Evolutionary conservation across 1,140 invertebrate species (phyloP).

Genomic region (Trichonephila inaurata): DNA sequence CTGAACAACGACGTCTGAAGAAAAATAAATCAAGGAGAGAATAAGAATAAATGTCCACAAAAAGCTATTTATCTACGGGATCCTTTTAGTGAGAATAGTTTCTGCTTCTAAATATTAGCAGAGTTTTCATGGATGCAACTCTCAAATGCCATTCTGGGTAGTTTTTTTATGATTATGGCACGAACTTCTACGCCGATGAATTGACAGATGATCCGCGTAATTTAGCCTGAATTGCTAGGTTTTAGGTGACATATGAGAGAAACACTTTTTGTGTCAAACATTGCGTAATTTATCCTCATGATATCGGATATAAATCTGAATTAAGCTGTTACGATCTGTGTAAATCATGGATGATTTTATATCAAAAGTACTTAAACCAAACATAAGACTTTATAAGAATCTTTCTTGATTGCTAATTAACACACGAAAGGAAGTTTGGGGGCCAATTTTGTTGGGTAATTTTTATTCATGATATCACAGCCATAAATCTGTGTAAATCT

Average conservation of each 20-base stretch:
- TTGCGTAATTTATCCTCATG: slow-evolving; percentile 6
- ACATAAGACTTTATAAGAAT: background rate
- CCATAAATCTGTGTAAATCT: background rate
- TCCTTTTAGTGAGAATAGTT: background rate
- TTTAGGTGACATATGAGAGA: background rate
- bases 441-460: background rate
- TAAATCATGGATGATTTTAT: background rate
- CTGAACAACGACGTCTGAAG: background rate
- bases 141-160: background rate
- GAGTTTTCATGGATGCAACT: background rate
- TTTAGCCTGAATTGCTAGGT: background rate
- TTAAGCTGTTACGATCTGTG: background rate
- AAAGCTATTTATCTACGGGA: background rate
- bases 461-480: background rate
- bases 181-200: background rate
- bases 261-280: slow-evolving; percentile 21
- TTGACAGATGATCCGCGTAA: background rate
- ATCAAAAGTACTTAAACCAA: background rate
- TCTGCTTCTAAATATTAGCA: background rate
- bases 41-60: background rate
- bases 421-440: background rate
- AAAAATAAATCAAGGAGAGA: background rate
- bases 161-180: slow-evolving; percentile 29
- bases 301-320: slow-evolving; percentile 9
- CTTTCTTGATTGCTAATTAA: too few relatives aligned